These are phyloP conservation scores for Acyrthosiphon pisum DNA, from an alignment of 1,140 invertebrate genomes.

Conservation along the genomic window DNA sequence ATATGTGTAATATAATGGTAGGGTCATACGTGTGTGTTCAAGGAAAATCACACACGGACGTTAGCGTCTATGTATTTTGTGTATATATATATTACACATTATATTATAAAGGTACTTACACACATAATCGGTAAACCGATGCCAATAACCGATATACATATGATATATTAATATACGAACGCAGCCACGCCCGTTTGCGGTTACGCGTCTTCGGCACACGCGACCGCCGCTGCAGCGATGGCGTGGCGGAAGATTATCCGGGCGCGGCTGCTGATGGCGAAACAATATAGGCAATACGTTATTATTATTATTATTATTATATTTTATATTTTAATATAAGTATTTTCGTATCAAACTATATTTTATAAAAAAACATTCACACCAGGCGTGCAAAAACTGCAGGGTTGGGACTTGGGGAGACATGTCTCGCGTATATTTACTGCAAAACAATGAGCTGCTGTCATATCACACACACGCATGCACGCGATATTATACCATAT, in stretches of 20 bases:
- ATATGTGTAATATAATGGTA: too few species aligned
- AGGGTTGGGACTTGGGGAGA: neutral
- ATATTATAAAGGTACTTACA: neutral
- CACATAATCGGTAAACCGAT: neutral
- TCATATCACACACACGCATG: neutral
- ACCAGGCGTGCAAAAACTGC: neutral
- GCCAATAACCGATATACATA: neutral
- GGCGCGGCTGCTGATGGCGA: neutral
- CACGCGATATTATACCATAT: neutral
- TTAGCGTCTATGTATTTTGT: neutral
- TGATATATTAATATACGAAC: neutral
- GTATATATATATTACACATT: neutral
- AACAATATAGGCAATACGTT: constrained; percentile 2
- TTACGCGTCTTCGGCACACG: constrained; percentile 30
- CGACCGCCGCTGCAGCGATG: neutral
- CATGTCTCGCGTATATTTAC: neutral
- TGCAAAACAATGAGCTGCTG: neutral
- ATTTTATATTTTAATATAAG: neutral
- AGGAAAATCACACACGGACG: neutral
- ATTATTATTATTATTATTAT: neutral
- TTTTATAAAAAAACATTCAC: neutral
- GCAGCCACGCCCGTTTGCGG: constrained; percentile 34
- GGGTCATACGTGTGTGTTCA: neutral
- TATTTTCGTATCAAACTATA: neutral
- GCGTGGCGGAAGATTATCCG: neutral